Percentiles rank a stretch among this genome's conserved stretches.
Evolutionary conservation across 1,140 invertebrate genomes (phyloP).

Genomic region (Pachypeltis micranthus): DNA sequence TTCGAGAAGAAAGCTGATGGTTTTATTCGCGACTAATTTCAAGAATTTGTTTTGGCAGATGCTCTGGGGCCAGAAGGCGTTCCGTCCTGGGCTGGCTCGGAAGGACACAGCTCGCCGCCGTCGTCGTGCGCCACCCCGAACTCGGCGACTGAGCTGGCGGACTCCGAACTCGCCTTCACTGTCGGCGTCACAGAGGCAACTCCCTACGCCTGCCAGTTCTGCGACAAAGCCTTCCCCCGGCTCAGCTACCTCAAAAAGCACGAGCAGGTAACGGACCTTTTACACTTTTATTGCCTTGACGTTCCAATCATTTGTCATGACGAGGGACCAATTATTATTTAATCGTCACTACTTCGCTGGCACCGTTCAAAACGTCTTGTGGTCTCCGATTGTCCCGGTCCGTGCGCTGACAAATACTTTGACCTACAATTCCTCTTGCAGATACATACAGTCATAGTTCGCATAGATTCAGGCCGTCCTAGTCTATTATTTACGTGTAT

Average conservation of each 20-base stretch:
- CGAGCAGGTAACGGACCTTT: conserved; percentile 88
- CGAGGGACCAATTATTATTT: too few relatives aligned
- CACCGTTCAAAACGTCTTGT: too few relatives aligned
- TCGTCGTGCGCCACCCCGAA: conserved; percentile 48
- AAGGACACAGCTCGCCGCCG: conserved; percentile 39
- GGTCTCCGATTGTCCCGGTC: too few relatives aligned
- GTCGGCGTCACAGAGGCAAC: conserved; percentile 57
- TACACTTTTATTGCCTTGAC: too few relatives aligned
- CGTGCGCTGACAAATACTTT: too few relatives aligned
- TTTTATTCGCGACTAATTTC: conserved; percentile 7
- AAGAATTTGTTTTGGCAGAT: conserved; percentile 37
- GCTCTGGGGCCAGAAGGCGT: conserved; percentile 52
- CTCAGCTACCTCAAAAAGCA: conserved; percentile 80
- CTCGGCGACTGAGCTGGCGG: conserved; percentile 40
- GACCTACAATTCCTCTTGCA: too few relatives aligned
- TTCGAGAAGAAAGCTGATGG: too few relatives aligned
- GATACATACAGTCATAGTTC: too few relatives aligned
- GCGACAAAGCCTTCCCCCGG: conserved; percentile 78
- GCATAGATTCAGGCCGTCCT: too few relatives aligned
- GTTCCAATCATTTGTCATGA: too few relatives aligned
- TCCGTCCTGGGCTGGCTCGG: conserved; percentile 45
- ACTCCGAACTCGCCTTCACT: conserved; percentile 47
- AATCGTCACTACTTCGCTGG: too few relatives aligned
- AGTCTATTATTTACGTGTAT: too few relatives aligned
- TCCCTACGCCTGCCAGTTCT: conserved; percentile 81